These are phyloP conservation scores for Catocala fraxini DNA, from an alignment of 2,888 invertebrate genomes.

Conservation along the genomic window DNA sequence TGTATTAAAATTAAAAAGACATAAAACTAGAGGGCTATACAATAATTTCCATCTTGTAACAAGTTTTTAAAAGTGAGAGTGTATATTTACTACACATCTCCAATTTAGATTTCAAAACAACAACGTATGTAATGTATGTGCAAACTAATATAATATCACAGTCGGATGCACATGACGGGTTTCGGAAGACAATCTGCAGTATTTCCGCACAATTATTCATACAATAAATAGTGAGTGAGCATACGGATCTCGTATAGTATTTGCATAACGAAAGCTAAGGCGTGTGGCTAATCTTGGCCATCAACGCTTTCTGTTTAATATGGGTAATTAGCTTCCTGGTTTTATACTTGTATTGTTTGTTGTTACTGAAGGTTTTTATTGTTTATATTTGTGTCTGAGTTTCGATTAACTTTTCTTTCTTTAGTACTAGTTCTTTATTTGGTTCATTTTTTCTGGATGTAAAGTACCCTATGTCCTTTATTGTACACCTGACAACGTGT, in stretches of 20 bases:
- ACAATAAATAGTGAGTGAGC: constrained; percentile 31
- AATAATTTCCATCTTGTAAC: too few relatives aligned
- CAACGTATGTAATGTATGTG: constrained; percentile 13
- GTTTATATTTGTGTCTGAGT: not conserved
- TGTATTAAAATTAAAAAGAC: too few relatives aligned
- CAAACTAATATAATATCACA: constrained; percentile 43
- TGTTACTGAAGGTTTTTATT: not conserved
- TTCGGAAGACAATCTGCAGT: constrained; percentile 37
- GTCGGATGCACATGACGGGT: constrained; percentile 52
- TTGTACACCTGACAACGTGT: too few relatives aligned
- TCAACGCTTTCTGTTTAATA: constrained; percentile 30
- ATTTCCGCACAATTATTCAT: constrained; percentile 54
- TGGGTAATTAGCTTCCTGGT: constrained; percentile 9
- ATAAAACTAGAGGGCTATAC: too few relatives aligned
- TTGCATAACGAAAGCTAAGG: constrained; percentile 47
- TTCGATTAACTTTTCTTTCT: not conserved
- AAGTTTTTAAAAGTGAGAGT: constrained; percentile 6
- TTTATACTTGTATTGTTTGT: constrained; percentile 6
- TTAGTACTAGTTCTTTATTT: too few relatives aligned
- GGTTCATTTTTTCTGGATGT: too few relatives aligned
- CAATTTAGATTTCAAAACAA: constrained; percentile 1
- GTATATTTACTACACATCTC: not conserved
- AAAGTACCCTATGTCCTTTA: too few relatives aligned
- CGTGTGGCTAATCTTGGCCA: constrained; percentile 23
- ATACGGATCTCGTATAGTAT: constrained; percentile 28